Percentiles rank a stretch among this genome's conserved stretches.
Evolutionary conservation across 2,113 vertebrate species (phyloP).

Genomic region (Crotalus horridus): DNA sequence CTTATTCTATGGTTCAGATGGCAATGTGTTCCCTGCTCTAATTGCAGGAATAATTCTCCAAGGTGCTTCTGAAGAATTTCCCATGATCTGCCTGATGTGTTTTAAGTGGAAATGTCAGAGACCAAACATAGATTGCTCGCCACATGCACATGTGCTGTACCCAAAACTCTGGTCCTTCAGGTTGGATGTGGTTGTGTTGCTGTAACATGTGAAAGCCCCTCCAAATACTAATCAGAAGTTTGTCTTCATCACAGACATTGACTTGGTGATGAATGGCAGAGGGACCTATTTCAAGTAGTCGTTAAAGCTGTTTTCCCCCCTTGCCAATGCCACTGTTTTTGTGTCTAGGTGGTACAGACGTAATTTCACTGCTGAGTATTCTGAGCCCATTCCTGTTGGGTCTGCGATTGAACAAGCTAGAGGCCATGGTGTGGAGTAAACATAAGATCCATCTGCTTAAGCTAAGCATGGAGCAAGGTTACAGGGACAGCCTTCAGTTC

Average conservation of each 20-base stretch:
- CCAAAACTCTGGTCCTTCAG: not conserved
- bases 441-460: not conserved
- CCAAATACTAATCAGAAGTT: not conserved
- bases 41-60: not conserved
- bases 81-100: not conserved
- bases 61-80: not conserved
- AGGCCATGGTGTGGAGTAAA: not conserved
- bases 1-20: not conserved
- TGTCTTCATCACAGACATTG: not conserved
- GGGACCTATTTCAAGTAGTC: not conserved
- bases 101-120: not conserved
- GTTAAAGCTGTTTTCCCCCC: not conserved
- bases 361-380: not conserved
- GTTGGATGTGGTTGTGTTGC: not conserved
- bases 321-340: too few species aligned
- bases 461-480: not conserved
- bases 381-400: not conserved
- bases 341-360: not conserved
- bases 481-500: not conserved
- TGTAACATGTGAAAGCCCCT: not conserved
- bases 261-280: not conserved
- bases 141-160: not conserved
- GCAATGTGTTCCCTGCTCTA: not conserved
- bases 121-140: not conserved
- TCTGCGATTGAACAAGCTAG: constrained; percentile 5